phyloP scores from a whole-genome alignment of 2,797 vertebrate genomes.

The Pseudochirops corinnae region DNA sequence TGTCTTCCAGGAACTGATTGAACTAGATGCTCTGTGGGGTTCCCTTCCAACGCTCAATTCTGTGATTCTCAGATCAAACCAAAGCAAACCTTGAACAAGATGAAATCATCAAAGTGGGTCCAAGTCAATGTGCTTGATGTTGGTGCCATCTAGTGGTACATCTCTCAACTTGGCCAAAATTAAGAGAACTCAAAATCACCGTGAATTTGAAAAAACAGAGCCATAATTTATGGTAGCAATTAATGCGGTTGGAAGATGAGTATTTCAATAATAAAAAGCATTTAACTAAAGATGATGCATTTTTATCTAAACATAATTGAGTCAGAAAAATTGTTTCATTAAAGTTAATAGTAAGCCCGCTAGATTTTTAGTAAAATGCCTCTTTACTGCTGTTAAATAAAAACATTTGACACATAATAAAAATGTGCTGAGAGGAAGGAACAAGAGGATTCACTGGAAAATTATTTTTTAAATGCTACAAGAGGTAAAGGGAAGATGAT shows the following conservation, averaged over 20 bases:
- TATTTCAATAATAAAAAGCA: slow-evolving; percentile 34
- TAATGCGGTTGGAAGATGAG: not conserved
- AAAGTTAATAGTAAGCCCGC: not conserved
- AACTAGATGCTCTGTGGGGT: not conserved
- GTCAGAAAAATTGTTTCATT: slow-evolving; percentile 31
- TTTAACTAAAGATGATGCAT: not conserved
- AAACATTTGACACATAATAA: slow-evolving; percentile 11
- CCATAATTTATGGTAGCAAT: slow-evolving; percentile 17
- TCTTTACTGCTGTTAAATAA: not conserved
- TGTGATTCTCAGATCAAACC: not conserved
- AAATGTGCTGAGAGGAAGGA: not conserved
- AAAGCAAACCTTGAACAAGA: not conserved
- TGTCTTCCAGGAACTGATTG: not conserved
- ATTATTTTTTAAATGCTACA: slow-evolving; percentile 13
- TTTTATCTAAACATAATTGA: slow-evolving; percentile 8
- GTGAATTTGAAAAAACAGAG: not conserved
- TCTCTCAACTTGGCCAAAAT: not conserved
- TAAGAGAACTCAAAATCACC: not conserved
- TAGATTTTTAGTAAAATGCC: not conserved
- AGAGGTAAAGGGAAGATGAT: not conserved
- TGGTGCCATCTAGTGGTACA: slow-evolving; percentile 61
- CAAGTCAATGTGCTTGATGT: not conserved
- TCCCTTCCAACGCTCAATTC: not conserved
- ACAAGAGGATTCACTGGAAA: not conserved
- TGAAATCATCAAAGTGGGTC: not conserved